These are phyloP conservation scores for Oikopleura vanhoeffeni DNA, from an alignment of 23 tunicate species.

Conservation along the genomic window DNA sequence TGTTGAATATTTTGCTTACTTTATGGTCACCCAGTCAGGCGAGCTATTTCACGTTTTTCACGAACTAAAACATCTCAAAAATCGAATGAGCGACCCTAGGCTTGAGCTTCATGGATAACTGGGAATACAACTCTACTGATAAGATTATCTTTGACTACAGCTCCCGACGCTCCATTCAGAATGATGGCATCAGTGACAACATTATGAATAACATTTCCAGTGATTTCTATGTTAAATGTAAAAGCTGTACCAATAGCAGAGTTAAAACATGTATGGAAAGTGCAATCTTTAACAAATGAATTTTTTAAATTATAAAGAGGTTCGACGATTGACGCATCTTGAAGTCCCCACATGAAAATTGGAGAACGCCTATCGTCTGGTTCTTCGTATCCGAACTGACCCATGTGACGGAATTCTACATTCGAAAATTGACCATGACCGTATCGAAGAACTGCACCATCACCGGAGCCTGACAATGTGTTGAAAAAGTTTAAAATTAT, in stretches of 20 bases:
- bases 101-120: neutral
- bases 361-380: neutral
- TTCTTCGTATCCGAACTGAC: conserved; percentile 15
- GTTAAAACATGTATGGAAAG: neutral
- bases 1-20: too few relatives aligned
- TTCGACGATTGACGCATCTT: neutral
- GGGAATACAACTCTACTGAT: neutral
- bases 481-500: too few relatives aligned
- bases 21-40: too few relatives aligned
- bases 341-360: conserved; percentile 3
- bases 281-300: neutral
- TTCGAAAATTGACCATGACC: neutral
- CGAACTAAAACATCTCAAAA: too few relatives aligned
- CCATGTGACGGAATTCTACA: conserved; percentile 4
- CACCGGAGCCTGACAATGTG: too few relatives aligned
- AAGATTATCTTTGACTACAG: neutral
- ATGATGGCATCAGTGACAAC: neutral
- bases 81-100: too few relatives aligned
- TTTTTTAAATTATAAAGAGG: neutral
- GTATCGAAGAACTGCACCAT: neutral
- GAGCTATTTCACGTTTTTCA: too few relatives aligned
- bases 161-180: neutral
- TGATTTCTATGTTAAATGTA: neutral
- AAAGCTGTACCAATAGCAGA: neutral
- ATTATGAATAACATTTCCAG: neutral